Evolutionary conservation across 1,140 invertebrate genomes (phyloP).

Genomic region (Drosophila punjabiensis): DNA sequence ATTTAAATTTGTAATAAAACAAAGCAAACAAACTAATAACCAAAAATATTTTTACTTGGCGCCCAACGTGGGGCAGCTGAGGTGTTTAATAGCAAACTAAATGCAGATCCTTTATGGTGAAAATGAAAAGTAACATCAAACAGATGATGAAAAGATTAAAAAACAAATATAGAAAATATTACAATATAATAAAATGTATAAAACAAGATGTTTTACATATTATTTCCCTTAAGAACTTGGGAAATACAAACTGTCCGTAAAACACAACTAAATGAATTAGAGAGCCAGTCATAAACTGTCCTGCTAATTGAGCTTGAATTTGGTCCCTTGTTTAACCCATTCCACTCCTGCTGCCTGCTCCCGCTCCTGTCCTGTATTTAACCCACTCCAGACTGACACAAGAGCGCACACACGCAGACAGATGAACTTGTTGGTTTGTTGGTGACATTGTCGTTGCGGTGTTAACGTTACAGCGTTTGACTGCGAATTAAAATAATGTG

Average conservation of each 20-base stretch:
- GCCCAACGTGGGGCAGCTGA: not conserved
- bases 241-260: not conserved
- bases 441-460: constrained; percentile 64
- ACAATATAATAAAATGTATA: not conserved
- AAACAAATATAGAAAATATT: not conserved
- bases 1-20: not conserved
- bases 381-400: constrained; percentile 4
- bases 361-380: constrained; percentile 11
- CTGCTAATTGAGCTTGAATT: not conserved
- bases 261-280: not conserved
- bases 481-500: constrained; percentile 84
- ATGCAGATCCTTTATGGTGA: not conserved
- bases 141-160: not conserved
- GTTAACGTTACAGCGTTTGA: constrained; percentile 80
- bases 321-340: not conserved
- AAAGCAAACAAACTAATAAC: not conserved
- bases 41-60: too few relatives aligned
- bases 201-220: not conserved
- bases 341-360: not conserved
- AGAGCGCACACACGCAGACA: constrained; percentile 18
- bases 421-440: constrained; percentile 48
- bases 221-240: not conserved
- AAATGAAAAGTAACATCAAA: not conserved
- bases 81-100: not conserved
- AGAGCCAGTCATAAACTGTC: not conserved